Evolutionary conservation across 1,140 invertebrate species (phyloP), one percentile per base, ranked within the genome.

Genomic region (Trichogramma pretiosum): DNA sequence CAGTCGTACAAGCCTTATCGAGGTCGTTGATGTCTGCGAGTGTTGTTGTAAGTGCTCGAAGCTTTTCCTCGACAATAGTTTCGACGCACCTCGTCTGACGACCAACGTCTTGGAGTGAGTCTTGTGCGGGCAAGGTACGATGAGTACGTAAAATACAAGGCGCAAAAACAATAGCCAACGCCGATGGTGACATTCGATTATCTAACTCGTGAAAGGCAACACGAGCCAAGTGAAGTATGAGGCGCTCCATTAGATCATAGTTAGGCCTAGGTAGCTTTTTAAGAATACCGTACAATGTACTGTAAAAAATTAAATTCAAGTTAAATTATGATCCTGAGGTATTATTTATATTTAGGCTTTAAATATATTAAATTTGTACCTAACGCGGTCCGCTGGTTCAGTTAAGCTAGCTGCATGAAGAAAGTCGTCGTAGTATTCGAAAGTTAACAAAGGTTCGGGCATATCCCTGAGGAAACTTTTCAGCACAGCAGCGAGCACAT

Each of bases 361-460:
- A 28, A 28, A 11, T 28, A 28, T 7, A 28, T 28, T 28, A 7
- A 11, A 28, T 28, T 7, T 28, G 5, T 39, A 51, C 49, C 49
- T 52, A 5, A 93, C 79, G 50, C 87, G 73, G 67, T 95, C 92
- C 62, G 83, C 81, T 3, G 78, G 76, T 64, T 93, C 85, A 14
- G 82, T 79, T 14, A 94, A 76, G 64, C 87, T 87, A 22, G 87
- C 83, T 32, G 87, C 88, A 55, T 89, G 78, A 35, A 96, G 76
- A 62, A 97, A 93, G 63, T 96, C 90, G 64, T 95, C 91, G 65
- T 96, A 97, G 34, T 88, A 82, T 56, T 96, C 91, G 70, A 85
- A 94, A 17, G 90, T 95, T 50, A 97, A 73, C 42, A 97, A 68
- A 13, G 93, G 93, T 67, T 96, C 93, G 3, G 89, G 87, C 77